Base-by-base conservation (phyloP, 2,113 vertebrate genomes). In the Boleophthalmus pectinirostris region DNA sequence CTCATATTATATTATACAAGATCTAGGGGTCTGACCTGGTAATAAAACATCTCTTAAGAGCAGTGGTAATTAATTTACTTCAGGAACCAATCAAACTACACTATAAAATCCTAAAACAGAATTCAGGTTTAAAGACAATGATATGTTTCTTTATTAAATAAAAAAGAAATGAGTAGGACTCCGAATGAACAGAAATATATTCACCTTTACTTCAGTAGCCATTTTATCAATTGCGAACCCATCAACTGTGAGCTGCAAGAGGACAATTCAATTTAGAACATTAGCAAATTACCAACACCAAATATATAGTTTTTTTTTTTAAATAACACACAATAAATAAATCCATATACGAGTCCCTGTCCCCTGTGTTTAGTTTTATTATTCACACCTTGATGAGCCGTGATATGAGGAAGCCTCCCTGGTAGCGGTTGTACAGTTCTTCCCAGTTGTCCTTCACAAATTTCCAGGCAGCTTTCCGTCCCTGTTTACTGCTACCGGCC, bases 321-420 rank as follows among this genome's bases (percentile, higher is more conserved):
- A 10, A 14, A 12, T 14, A 47, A 53, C 15, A 38, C 11, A 24
- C 47, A 2, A 29, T 29, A 29, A 29, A 4, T 29, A 15, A n/a
- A 47, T 25, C 54, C 15, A 53, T 21, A n/a, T 14, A 51, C 24
- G 56, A 5, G 56, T 21, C 18, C 9, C 21, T 25, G 56, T 58
- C 21, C 10, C 0, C 12, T n/a, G n/a, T n/a, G 5, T 4, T 14
- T 10, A 15, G 4, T 25, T 11, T 82, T 0, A 43, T 11, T 43
- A 43, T 9, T 38, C 38, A 43, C 78, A 98, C 97, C 96, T 99
- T 99, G 91, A 99, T 96, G 87, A 99, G 93, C 74, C 97, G 93
- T 82, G 97, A 97, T 95, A 99, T 97, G 89, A 99, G 94, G 89
- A 99, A 99, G 71, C 97, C 98, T n/a, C 97, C 98, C 83, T 99